Evolutionary conservation across 2,888 invertebrate genomes (phyloP).

Genomic region (Sthenelais limicola): DNA sequence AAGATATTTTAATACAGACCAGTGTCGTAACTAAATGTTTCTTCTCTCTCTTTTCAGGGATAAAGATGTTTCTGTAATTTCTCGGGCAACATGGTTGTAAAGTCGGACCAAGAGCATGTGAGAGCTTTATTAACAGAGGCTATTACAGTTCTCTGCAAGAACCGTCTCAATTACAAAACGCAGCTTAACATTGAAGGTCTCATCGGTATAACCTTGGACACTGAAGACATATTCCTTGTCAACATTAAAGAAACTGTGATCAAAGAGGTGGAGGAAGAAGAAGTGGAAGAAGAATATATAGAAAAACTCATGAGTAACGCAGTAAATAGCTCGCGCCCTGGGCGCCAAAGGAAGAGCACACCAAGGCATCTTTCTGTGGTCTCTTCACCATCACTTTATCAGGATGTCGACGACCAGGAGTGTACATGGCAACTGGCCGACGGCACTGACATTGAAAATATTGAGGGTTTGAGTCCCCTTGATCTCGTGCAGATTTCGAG

Average conservation of each 20-base stretch:
- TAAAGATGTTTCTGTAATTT: conserved; percentile 18
- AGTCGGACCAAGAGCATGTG: conserved; percentile 33
- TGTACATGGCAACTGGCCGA: conserved; percentile 18
- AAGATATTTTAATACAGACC: too few species aligned
- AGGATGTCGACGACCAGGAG: conserved; percentile 3
- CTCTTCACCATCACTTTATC: background rate
- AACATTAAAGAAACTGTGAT: conserved; percentile 15
- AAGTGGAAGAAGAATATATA: background rate
- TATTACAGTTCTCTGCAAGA: conserved; percentile 27
- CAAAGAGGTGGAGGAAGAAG: background rate
- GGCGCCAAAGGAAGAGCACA: conserved; percentile 26
- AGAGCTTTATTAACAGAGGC: conserved; percentile 30
- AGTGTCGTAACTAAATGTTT: too few species aligned
- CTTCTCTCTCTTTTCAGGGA: background rate
- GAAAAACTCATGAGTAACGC: conserved; percentile 11
- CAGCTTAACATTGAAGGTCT: conserved; percentile 26
- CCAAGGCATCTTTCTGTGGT: conserved; percentile 26
- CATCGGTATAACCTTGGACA: conserved; percentile 19
- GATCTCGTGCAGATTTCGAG: background rate
- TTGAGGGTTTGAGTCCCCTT: conserved; percentile 19
- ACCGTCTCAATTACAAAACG: conserved; percentile 14
- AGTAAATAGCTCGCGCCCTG: background rate
- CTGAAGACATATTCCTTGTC: conserved; percentile 32
- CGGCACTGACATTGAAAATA: conserved; percentile 30
- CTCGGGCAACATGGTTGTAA: conserved; percentile 31